A percentile compares a stretch with the other conserved stretches of the same genome.
These are phyloP conservation scores for Coilia nasus DNA, from an alignment of 2,797 vertebrate genomes.

Conservation along the genomic window DNA sequence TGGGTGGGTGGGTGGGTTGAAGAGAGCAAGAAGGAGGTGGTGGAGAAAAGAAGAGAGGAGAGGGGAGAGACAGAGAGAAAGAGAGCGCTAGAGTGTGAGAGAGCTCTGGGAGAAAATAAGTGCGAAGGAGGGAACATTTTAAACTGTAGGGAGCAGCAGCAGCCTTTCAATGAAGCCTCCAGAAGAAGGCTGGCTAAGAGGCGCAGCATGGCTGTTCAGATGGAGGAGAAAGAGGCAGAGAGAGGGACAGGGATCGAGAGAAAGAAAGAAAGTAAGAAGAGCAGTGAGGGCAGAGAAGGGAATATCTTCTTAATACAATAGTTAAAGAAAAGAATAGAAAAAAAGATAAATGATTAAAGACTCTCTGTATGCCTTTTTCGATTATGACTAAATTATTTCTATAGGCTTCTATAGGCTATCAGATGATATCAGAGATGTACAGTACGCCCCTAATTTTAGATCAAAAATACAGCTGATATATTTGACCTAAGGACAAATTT, in stretches of 20 bases:
- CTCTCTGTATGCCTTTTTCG: background rate
- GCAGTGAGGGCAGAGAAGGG: background rate
- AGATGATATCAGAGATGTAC: background rate
- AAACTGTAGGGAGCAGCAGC: constrained; percentile 99
- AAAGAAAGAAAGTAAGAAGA: background rate
- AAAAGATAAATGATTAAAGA: constrained; percentile 12
- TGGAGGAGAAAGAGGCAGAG: background rate
- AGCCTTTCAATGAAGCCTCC: constrained; percentile 85
- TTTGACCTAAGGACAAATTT: background rate
- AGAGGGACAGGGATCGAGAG: background rate
- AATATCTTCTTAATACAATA: background rate
- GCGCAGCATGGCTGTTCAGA: background rate
- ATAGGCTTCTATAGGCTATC: background rate
- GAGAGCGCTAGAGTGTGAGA: constrained; percentile 23
- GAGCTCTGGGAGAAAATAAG: constrained; percentile 5
- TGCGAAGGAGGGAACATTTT: constrained; percentile 68
- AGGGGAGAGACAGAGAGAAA: constrained; percentile 30
- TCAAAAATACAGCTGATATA: background rate
- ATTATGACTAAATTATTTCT: background rate
- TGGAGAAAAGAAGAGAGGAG: too few relatives aligned
- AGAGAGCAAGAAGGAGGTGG: constrained; percentile 37
- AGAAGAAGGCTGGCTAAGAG: background rate
- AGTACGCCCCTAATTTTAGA: background rate
- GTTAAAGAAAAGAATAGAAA: constrained; percentile 16
- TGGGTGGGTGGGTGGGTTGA: constrained; percentile 42